These are phyloP conservation scores for Balearica regulorum DNA, from an alignment of 2,797 vertebrate species.

Conservation along the genomic window DNA sequence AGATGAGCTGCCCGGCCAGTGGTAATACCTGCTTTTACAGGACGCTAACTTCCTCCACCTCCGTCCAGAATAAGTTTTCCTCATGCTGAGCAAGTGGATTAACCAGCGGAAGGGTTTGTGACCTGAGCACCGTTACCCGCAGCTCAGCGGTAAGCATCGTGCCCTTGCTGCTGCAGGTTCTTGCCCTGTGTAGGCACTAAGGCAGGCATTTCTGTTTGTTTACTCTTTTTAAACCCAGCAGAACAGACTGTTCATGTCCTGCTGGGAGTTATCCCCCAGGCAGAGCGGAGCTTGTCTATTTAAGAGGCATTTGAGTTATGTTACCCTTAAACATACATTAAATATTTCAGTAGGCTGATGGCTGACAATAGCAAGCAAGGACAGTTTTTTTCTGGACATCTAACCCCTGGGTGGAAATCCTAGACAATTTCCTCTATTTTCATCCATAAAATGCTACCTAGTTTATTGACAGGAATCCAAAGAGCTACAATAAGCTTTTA, in stretches of 20 bases:
- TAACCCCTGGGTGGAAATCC: not conserved
- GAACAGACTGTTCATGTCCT: not conserved
- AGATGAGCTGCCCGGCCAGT: too few relatives aligned
- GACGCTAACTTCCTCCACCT: not conserved
- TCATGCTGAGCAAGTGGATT: not conserved
- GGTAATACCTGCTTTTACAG: too few relatives aligned
- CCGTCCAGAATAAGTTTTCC: not conserved
- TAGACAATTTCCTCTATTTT: not conserved
- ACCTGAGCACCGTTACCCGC: too few relatives aligned
- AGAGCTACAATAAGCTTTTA: not conserved
- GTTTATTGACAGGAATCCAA: not conserved
- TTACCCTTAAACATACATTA: accelerated
- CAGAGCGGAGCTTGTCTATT: not conserved
- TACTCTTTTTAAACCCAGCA: not conserved
- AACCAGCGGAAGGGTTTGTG: not conserved
- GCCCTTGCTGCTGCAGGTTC: not conserved
- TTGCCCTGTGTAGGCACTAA: not conserved
- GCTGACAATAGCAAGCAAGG: not conserved
- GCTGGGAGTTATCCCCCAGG: not conserved
- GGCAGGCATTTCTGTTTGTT: not conserved
- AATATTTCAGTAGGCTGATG: not conserved
- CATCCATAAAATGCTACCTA: not conserved
- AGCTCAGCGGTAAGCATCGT: not conserved
- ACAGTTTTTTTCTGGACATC: not conserved
- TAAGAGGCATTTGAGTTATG: not conserved